Evolutionary conservation across 2,797 vertebrate species (phyloP).

Genomic region (Lophius americanus): DNA sequence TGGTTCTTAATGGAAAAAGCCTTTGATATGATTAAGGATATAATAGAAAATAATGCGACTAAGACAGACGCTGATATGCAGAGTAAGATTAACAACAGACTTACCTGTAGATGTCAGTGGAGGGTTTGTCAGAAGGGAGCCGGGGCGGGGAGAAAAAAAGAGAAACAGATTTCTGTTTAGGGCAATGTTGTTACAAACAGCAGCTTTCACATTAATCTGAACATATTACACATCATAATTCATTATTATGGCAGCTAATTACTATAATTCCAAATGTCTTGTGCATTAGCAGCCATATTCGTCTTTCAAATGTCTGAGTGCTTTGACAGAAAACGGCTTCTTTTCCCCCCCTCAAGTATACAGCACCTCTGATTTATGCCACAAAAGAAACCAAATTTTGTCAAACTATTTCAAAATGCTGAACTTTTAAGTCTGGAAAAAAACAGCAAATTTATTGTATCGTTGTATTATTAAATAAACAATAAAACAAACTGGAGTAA

Average conservation of each 20-base stretch:
- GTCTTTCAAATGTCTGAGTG: slow-evolving; percentile 19
- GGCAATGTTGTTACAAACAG: slow-evolving; percentile 11
- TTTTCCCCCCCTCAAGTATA: slow-evolving; percentile 9
- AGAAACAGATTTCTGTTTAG: slow-evolving; percentile 17
- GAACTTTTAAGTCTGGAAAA: slow-evolving; percentile 7
- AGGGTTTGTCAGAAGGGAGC: slow-evolving; percentile 14
- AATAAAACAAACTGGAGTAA: no score
- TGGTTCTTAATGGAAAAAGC: no score
- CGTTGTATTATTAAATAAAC: no score
- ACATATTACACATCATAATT: slow-evolving; percentile 15
- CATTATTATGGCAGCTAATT: slow-evolving; percentile 16
- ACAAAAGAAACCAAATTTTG: not conserved
- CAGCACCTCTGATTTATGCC: slow-evolving; percentile 8
- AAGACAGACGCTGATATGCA: not conserved
- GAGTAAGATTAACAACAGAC: slow-evolving; percentile 17
- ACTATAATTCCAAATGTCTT: slow-evolving; percentile 14
- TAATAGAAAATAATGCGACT: not conserved
- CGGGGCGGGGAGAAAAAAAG: slow-evolving; percentile 32
- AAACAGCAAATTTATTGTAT: slow-evolving; percentile 2
- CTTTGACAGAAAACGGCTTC: slow-evolving; percentile 19
- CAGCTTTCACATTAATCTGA: slow-evolving; percentile 14
- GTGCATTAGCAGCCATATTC: slow-evolving; percentile 12
- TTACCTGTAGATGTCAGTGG: slow-evolving; percentile 62
- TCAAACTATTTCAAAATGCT: no score
- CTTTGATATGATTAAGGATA: no score